Evolutionary conservation across 2,888 invertebrate species (phyloP).

Genomic region (Agelastica alni): DNA sequence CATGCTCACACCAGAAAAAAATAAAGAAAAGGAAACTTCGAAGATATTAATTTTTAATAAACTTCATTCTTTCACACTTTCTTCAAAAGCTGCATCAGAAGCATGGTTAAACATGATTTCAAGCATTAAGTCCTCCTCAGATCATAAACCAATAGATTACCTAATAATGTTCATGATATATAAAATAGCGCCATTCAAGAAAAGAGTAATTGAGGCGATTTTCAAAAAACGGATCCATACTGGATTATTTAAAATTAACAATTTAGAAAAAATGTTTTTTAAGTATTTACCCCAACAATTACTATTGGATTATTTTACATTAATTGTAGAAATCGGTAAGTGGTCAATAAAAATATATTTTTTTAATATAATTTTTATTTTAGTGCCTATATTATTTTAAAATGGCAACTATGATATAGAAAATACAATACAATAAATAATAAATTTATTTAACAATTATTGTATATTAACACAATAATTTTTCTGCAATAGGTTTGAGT

Average conservation of each 20-base stretch:
- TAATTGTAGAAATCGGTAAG: slow-evolving; percentile 59
- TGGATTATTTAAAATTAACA: slow-evolving; percentile 62
- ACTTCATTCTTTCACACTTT: slow-evolving; percentile 62
- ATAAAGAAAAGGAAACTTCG: slow-evolving; percentile 60
- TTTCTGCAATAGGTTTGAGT: slow-evolving; percentile 60
- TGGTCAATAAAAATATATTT: too few species aligned
- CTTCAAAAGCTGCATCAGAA: slow-evolving; percentile 62
- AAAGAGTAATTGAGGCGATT: slow-evolving; percentile 64
- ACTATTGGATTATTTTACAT: slow-evolving; percentile 61
- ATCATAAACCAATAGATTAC: slow-evolving; percentile 71
- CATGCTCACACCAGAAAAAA: slow-evolving; percentile 47
- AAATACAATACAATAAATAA: too few species aligned
- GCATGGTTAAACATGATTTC: slow-evolving; percentile 65
- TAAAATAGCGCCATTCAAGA: slow-evolving; percentile 64
- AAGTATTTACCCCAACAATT: slow-evolving; percentile 58
- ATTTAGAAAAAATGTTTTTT: slow-evolving; percentile 62
- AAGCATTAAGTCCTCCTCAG: slow-evolving; percentile 57
- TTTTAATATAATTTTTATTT: too few species aligned
- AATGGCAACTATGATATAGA: too few species aligned
- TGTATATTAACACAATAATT: too few species aligned
- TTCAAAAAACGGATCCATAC: slow-evolving; percentile 67
- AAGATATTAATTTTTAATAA: slow-evolving; percentile 64
- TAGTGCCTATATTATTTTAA: too few species aligned
- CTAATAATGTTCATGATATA: slow-evolving; percentile 68
- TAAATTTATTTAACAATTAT: too few species aligned